phyloP scores from a whole-genome alignment of 2,888 invertebrate genomes.

The Zaprionus lineosus region DNA sequence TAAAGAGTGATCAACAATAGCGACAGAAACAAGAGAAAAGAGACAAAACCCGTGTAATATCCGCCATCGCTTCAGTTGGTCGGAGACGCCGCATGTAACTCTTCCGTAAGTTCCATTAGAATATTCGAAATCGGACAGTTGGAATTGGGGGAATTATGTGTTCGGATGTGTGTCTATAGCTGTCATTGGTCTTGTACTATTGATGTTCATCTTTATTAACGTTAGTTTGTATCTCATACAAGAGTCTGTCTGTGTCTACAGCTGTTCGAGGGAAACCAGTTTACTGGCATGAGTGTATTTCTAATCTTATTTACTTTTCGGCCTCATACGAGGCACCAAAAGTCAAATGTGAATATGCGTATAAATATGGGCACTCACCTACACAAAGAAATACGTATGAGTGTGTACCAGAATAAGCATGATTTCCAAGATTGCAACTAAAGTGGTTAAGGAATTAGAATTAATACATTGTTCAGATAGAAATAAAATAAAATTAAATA shows the following conservation, averaged over 20 bases:
- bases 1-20: neutral
- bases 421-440: constrained; percentile 16
- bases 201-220: constrained; percentile 33
- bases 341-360: constrained; percentile 46
- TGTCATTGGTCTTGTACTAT: neutral
- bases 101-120: no score
- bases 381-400: neutral
- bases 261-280: constrained; percentile 68
- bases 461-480: no score
- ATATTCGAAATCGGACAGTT: no score
- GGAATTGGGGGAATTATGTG: no score
- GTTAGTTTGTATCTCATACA: constrained; percentile 24
- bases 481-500: no score
- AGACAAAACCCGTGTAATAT: constrained; percentile 27
- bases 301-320: constrained; percentile 31
- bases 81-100: no score
- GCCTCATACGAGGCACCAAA: constrained; percentile 27
- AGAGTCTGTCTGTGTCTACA: constrained; percentile 43
- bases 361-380: neutral
- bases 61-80: constrained; percentile 6
- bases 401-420: neutral
- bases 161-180: no score
- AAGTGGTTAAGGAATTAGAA: neutral
- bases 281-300: constrained; percentile 37
- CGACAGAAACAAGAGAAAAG: neutral